phyloP scores from a whole-genome alignment of 53 echinoderm and acorn worm species.

The Actinopyga echinites region DNA sequence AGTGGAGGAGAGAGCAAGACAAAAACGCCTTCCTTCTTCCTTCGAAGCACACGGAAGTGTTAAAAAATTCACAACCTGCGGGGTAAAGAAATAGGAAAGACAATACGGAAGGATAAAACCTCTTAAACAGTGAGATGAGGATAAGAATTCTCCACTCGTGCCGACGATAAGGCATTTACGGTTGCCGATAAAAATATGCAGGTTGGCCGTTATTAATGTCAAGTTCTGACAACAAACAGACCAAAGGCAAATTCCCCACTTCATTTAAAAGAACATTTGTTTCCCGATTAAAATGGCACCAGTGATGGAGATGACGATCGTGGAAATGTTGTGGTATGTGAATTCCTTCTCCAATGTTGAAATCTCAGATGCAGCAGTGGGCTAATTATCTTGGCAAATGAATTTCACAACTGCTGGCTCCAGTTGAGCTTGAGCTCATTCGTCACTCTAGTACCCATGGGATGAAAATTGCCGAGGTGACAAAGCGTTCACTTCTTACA shows the following conservation, averaged over 20 bases:
- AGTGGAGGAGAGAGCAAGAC: no score
- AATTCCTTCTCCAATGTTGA: background rate
- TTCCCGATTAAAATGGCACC: constrained; percentile 2
- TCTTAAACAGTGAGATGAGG: no score
- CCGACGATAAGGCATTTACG: no score
- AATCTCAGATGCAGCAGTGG: background rate
- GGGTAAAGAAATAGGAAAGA: no score
- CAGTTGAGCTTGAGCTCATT: background rate
- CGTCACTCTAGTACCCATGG: constrained; percentile 6
- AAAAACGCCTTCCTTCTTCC: no score
- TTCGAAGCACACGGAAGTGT: no score
- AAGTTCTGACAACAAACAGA: background rate
- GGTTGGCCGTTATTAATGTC: background rate
- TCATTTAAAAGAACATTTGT: background rate
- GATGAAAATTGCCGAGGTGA: background rate
- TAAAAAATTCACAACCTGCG: no score
- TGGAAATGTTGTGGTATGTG: no score
- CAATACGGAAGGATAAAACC: no score
- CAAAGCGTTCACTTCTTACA: no score
- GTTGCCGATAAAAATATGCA: no score
- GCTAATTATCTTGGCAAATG: constrained; percentile 28
- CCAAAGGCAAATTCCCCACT: background rate
- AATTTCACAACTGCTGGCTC: constrained; percentile 13
- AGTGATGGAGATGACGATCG: background rate
- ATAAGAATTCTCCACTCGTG: no score